phyloP scores from a whole-genome alignment of 1,140 invertebrate species.

The Eurosta solidaginis region DNA sequence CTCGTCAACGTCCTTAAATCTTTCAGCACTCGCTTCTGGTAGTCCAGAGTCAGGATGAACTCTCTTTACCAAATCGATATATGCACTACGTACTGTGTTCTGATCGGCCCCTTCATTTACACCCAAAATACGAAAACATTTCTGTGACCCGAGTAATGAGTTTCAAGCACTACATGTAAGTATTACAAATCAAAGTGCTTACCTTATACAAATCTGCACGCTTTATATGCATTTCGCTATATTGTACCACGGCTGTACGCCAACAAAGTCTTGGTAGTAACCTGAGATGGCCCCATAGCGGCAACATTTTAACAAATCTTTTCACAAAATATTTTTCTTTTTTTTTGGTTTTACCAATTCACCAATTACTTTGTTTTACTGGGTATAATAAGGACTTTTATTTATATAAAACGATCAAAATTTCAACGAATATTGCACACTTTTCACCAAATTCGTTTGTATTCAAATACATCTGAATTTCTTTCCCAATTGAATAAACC shows the following conservation, averaged over 20 bases:
- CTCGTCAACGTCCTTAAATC: conserved; percentile 73
- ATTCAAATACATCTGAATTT: no score
- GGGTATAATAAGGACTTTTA: not conserved
- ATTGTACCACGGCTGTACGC: not conserved
- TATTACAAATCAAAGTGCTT: not conserved
- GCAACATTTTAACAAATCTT: not conserved
- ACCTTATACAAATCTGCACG: conserved; percentile 31
- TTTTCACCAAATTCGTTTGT: no score
- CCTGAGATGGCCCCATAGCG: not conserved
- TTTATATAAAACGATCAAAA: no score
- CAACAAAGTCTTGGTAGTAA: not conserved
- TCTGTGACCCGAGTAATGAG: conserved; percentile 58
- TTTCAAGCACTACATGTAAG: not conserved
- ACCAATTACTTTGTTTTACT: not conserved
- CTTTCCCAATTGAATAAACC: no score
- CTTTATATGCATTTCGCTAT: conserved; percentile 31
- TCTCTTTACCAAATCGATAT: conserved; percentile 75
- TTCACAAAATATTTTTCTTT: not conserved
- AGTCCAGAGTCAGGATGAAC: conserved; percentile 82
- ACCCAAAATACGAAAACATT: conserved; percentile 69
- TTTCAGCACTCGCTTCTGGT: conserved; percentile 68
- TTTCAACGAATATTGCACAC: no score
- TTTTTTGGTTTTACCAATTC: not conserved
- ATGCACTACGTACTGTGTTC: conserved; percentile 72
- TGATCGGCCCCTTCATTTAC: conserved; percentile 71